A percentile compares a stretch with the other conserved stretches of the same genome.
Evolutionary conservation across 2,888 invertebrate species (phyloP).

Genomic region (Macropis europaea): DNA sequence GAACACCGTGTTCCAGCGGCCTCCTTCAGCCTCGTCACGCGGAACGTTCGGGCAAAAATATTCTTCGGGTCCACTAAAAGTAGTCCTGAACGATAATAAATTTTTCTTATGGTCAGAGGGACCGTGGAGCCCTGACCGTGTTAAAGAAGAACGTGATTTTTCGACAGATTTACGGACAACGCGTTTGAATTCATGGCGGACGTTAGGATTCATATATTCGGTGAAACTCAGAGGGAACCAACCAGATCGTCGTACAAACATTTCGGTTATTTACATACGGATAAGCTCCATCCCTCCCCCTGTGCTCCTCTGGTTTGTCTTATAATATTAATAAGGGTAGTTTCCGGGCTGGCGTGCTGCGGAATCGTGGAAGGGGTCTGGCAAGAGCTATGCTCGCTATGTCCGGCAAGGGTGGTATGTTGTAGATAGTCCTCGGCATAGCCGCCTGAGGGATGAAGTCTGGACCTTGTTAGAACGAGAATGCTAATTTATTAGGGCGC

Average conservation of each 20-base stretch:
- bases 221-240: constrained; percentile 40
- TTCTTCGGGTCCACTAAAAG: constrained; percentile 12
- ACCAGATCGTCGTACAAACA: constrained; percentile 66
- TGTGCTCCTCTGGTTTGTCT: constrained; percentile 70
- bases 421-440: constrained; percentile 74
- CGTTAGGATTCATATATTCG: background rate
- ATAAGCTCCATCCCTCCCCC: constrained; percentile 36
- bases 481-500: constrained; percentile 79
- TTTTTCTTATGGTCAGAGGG: too few species aligned
- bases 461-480: constrained; percentile 79
- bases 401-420: constrained; percentile 78
- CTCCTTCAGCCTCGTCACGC: constrained; percentile 53
- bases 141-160: too few species aligned
- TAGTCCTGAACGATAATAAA: constrained; percentile 23
- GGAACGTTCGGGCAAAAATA: constrained; percentile 24
- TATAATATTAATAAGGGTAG: constrained; percentile 79
- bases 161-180: too few species aligned
- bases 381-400: constrained; percentile 79
- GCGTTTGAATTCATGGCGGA: too few species aligned
- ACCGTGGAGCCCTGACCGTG: too few species aligned
- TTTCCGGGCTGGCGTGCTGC: constrained; percentile 74
- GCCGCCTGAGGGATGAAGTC: constrained; percentile 76
- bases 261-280: constrained; percentile 73
- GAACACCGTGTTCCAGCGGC: constrained; percentile 53
- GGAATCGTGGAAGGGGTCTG: constrained; percentile 69